Base-by-base conservation (phyloP, 2,797 vertebrate genomes). In the Furcifer pardalis region DNA sequence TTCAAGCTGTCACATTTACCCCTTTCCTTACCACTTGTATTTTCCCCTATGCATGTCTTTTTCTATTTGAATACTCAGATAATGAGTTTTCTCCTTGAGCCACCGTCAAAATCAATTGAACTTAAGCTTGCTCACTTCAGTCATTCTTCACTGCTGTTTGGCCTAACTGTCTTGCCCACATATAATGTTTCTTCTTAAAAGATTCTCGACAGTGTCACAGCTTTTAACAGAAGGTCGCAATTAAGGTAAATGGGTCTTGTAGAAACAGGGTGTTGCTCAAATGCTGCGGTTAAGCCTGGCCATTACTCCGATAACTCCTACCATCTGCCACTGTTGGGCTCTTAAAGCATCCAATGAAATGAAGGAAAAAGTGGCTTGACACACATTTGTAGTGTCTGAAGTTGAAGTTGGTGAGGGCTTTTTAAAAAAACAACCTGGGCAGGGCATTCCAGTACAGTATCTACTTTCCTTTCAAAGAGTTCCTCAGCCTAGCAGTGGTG, bases 191-290 rank as follows among this genome's bases (percentile, higher is more conserved):
- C 46, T 52, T 40, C 46, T 52, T 40, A 40, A 23, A 15, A 27
- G 44, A n/a, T 23, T 79, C 17, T 74, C 10, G 32, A 56, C 46
- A 35, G 2, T 2, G 25, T 32, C 7, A n/a, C 19, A 37, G 19
- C 13, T 32, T 77, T 44, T 81, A 27, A 84, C 93, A 94, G 91
- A 88, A 92, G 93, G 72, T 84, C 44, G 40, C 81, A 84, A 89
- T 92, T 88, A 79, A 86, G 87, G 79, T 88, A 92, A 89, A 89
- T 87, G 84, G 91, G 56, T 37, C 77, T 76, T 91, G 82, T 63
- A 40, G 71, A 19, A 21, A 52, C 65, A n/a, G 12, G 13, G 27
- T 72, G 78, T 79, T 62, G 83, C 83, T 78, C 84, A 1, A 89
- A 89, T 83, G 72, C 84, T 1, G 12, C 87, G 79, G 62, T 68